Conservation (phyloP, 2,888 invertebrate species). For the Graphium colonna region DNA sequence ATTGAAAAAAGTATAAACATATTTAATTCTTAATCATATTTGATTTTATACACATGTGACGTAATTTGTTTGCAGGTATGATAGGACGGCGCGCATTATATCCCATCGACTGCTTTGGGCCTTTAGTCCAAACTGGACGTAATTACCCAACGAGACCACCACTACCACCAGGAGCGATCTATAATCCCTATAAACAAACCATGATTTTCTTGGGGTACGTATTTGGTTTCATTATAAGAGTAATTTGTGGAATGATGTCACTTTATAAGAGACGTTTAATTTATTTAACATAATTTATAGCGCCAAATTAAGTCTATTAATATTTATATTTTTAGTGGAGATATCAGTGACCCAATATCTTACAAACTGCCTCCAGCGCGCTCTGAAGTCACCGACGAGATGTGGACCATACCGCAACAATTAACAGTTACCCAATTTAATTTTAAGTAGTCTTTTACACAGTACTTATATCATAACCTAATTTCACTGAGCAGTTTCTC, state of each 20-base stretch:
- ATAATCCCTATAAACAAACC: conserved; percentile 72
- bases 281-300: no score
- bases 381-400: conserved; percentile 59
- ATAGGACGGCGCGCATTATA: conserved; percentile 61
- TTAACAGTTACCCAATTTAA: conserved; percentile 50
- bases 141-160: conserved; percentile 62
- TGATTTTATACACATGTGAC: no score
- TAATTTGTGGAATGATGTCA: no score
- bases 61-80: conserved; percentile 54
- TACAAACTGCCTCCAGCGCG: conserved; percentile 61
- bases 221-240: no score
- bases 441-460: no score
- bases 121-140: conserved; percentile 54
- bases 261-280: no score
- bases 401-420: conserved; percentile 59
- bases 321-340: conserved; percentile 64
- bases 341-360: conserved; percentile 67
- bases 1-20: no score
- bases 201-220: conserved; percentile 63
- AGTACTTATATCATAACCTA: no score
- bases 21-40: no score
- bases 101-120: conserved; percentile 61
- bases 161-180: conserved; percentile 56
- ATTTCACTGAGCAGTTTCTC: no score
- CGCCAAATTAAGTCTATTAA: no score